These are phyloP conservation scores for Drosophila fulvimacula DNA, from an alignment of 2,888 invertebrate species.

Conservation along the genomic window DNA sequence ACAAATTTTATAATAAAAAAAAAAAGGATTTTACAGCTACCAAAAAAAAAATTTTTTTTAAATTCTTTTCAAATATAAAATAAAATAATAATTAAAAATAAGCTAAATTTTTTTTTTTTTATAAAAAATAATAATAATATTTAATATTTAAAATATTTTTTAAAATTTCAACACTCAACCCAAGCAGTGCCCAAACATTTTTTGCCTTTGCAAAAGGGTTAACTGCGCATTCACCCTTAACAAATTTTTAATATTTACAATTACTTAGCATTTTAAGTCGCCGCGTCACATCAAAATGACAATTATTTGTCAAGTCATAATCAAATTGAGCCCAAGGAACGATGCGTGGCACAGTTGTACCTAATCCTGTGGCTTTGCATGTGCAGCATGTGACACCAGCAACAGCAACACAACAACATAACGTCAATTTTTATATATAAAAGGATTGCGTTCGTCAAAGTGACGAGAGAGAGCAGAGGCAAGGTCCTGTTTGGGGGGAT, in stretches of 20 bases:
- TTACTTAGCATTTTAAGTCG: conserved; percentile 78
- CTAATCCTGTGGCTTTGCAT: conserved; percentile 78
- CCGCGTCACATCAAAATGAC: conserved; percentile 77
- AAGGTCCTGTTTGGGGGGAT: conserved; percentile 42
- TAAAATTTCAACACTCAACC: neutral
- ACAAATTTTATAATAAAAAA: too few relatives aligned
- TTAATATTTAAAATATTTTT: neutral
- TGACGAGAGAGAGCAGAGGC: conserved; percentile 51
- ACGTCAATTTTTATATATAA: conserved; percentile 26
- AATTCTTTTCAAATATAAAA: neutral
- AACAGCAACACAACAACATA: neutral
- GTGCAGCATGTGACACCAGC: conserved; percentile 36
- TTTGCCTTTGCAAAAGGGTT: conserved; percentile 53
- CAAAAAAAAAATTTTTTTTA: neutral
- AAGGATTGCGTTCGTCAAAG: conserved; percentile 78
- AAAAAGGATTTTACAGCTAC: neutral
- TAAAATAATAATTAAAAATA: neutral
- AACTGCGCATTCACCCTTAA: conserved; percentile 40
- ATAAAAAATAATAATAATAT: neutral
- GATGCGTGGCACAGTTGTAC: conserved; percentile 68
- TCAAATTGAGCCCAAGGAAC: conserved; percentile 68
- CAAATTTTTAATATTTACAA: conserved; percentile 78
- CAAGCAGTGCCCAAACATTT: neutral
- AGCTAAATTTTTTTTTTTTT: neutral
- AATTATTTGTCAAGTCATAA: conserved; percentile 82